Conservation (phyloP, 2,113 vertebrate genomes). For the Pelusios castaneus region DNA sequence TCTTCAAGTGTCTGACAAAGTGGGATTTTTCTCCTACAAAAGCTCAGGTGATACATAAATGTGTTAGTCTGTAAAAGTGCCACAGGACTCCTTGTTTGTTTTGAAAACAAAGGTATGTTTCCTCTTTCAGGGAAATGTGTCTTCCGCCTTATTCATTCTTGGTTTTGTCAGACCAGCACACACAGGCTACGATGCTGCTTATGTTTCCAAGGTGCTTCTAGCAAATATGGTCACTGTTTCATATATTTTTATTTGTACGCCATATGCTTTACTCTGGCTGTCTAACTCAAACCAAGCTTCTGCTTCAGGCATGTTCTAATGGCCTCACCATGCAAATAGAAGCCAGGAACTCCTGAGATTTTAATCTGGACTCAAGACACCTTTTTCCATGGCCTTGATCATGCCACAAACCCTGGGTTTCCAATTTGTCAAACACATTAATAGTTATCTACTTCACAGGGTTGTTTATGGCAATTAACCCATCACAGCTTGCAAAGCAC, state of each 20-base stretch:
- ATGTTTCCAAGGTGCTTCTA: neutral
- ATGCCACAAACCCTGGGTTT: neutral
- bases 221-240: neutral
- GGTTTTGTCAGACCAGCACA: neutral
- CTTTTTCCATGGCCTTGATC: neutral
- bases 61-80: too few species aligned
- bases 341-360: neutral
- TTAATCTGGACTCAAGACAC: slow-evolving; percentile 2
- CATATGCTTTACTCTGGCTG: neutral
- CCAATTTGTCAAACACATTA: neutral
- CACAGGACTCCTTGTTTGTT: too few species aligned
- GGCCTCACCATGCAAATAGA: neutral
- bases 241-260: neutral
- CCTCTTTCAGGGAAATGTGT: neutral
- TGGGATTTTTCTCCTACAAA: too few species aligned
- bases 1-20: too few species aligned
- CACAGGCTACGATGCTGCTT: neutral
- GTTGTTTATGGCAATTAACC: slow-evolving; percentile 37
- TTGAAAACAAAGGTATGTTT: too few species aligned
- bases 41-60: too few species aligned
- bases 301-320: neutral
- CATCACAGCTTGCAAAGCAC: slow-evolving; percentile 52
- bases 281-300: neutral
- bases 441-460: neutral
- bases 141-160: neutral